Conservation (phyloP, 2,888 invertebrate species). For the Cecidostiba fungosa region DNA sequence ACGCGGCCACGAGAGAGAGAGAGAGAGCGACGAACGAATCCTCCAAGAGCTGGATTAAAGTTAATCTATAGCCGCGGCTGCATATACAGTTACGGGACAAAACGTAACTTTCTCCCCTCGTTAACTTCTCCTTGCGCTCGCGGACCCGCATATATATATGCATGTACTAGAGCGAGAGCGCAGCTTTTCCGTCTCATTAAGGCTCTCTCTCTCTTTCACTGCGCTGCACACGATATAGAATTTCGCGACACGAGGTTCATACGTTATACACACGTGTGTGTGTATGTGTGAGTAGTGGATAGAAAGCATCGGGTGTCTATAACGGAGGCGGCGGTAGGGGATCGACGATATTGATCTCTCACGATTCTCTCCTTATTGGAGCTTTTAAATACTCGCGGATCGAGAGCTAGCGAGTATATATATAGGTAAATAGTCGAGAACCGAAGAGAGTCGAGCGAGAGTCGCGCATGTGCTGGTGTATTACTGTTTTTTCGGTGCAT, state of each 20-base stretch:
- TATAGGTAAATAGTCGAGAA: conserved; percentile 2
- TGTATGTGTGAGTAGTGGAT: background rate
- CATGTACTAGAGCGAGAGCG: background rate
- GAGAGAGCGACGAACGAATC: background rate
- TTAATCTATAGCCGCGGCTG: conserved; percentile 7
- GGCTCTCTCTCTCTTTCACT: conserved; percentile 19
- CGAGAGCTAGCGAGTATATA: conserved; percentile 29
- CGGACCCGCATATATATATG: background rate
- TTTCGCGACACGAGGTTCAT: conserved; percentile 44
- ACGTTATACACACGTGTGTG: background rate
- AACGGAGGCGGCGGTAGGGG: conserved; percentile 59
- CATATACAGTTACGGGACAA: conserved; percentile 49
- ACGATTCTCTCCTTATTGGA: conserved; percentile 59
- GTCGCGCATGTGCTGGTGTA: background rate
- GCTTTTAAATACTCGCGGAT: conserved; percentile 50
- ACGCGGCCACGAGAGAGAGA: background rate
- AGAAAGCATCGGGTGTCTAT: conserved; percentile 46
- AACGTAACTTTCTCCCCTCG: conserved; percentile 63
- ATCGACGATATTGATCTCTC: conserved; percentile 66
- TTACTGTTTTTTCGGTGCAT: conserved; percentile 31
- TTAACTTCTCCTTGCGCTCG: conserved; percentile 41
- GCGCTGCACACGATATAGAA: conserved; percentile 38
- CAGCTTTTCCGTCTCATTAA: conserved; percentile 59
- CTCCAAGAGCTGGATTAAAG: conserved; percentile 4
- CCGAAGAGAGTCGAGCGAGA: background rate